Base-by-base conservation (phyloP, 2,113 vertebrate genomes). In the Rhodinocichla rosea region DNA sequence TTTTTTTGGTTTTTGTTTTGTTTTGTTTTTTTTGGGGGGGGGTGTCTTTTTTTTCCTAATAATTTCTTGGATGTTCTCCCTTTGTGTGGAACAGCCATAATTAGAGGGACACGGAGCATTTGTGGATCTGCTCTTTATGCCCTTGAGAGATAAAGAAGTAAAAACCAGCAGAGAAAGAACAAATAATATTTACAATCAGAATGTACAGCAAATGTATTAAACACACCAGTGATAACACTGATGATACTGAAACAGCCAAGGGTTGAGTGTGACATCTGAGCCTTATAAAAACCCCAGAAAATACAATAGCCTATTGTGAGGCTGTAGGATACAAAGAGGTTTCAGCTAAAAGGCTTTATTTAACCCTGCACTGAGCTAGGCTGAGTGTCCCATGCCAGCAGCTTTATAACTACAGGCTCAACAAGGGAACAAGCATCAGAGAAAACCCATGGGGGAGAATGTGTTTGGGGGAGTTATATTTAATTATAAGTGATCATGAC, bases 301-400 rank as follows among this genome's bases (percentile, higher is more conserved):
- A 70, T 5, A 95, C 92, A 96, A 86, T 63, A 70, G 87, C 27
- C 81, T 74, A 81, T 91, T 94, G 89, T 95, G 42, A 86, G 79
- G 55, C 52, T 83, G 71, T 30, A 47, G 56, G 78, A 93, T 52
- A 95, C 81, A 88, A 94, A 96, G 78, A 65, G 9, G 1, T 69
- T 88, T 88, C 59, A 92, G 75, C 92, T 83, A 65, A n/a, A 92
- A 94, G 77, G 56, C 63, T 53, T 94, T 32, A 79, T 3, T 37
- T 83, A 95, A 94, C 39, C 35, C n/a, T n/a, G n/a, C 18, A 19
- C 49, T 45, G 65, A 33, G 45, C 74, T 76, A 30, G 21, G 39
- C 55, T 74, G 63, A 65, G 18, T 28, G 52, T n/a, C 60, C 62
- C 30, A 11, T 33, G 42, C n/a, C 19, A 80, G 64, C 59, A 75